Base-by-base conservation (phyloP, 2,113 vertebrate genomes). In the Corythornis cristatus region DNA sequence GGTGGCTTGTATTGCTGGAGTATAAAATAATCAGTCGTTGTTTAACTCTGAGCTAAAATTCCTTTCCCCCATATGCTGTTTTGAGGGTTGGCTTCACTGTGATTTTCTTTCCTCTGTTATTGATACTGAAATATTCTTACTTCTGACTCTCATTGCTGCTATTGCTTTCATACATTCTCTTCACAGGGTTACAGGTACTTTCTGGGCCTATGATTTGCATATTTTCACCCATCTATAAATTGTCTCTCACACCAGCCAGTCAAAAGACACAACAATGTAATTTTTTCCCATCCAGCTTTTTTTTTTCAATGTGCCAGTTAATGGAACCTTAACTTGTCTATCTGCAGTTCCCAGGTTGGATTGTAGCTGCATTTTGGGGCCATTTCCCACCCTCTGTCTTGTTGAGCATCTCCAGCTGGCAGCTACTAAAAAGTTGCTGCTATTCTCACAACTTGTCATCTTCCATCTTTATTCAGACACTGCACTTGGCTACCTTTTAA, bases 391-490 rank as follows among this genome's bases (percentile, higher is more conserved):
- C 66, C 50, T 83, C 61, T 48, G 56, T 90, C 93, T 83, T 73
- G 78, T 61, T 79, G 40, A 66, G 70, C 56, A 92, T 58, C 46
- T 89, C 64, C 74, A 82, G 64, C 78, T 95, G 95, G 86, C 92
- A 96, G 56, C 64, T 50, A 68, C 71, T 81, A 70, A 75, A 62
- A 90, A 91, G 60, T 46, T 83, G 35, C 0, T 0, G 3, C 45
- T 90, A 74, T 83, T 86, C 92, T 92, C 73, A 40, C 88, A 94
- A 67, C 70, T 86, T 97, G 93, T 87, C 95, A 93, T 89, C 83
- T 74, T 65, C 86, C 46, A 54, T 79, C 88, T 75, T 71, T 79
- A 82, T 25, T 86, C 75, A 91, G 61, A 53, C 66, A 76, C 23
- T 84, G 88, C 68, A 67, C 71, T 94, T 92, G 90, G 75, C 92